Evolutionary conservation across 2,888 invertebrate species (phyloP).

Genomic region (Drosophila tripunctata): DNA sequence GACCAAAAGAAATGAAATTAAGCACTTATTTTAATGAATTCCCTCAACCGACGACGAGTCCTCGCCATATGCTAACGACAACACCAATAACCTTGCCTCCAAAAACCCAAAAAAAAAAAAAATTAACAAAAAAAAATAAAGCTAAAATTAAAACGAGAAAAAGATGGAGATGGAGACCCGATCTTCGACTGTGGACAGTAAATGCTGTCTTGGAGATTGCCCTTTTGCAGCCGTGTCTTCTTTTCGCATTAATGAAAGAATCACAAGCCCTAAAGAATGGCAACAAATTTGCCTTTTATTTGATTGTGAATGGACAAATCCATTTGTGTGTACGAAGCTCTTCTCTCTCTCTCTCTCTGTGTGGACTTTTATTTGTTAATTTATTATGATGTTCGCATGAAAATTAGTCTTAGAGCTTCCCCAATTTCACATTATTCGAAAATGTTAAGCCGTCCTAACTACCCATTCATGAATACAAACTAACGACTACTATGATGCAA

Average conservation of each 20-base stretch:
- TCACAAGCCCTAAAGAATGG: slow-evolving; percentile 35
- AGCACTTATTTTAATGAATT: slow-evolving; percentile 76
- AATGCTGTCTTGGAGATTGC: slow-evolving; percentile 30
- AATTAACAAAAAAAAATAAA: slow-evolving; percentile 7
- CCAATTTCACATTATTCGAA: slow-evolving; percentile 71
- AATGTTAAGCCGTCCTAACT: slow-evolving; percentile 60
- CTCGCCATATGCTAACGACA: slow-evolving; percentile 26
- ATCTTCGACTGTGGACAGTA: slow-evolving; percentile 38
- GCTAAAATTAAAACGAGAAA: background rate
- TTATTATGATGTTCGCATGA: slow-evolving; percentile 76
- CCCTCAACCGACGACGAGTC: slow-evolving; percentile 48
- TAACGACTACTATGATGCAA: slow-evolving; percentile 14
- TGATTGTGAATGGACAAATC: slow-evolving; percentile 64
- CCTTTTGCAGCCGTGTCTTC: slow-evolving; percentile 10
- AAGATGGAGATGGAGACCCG: slow-evolving; percentile 1
- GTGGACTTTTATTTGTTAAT: slow-evolving; percentile 77
- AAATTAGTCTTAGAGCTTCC: slow-evolving; percentile 71
- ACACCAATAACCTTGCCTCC: slow-evolving; percentile 18
- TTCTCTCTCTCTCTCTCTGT: too few species aligned
- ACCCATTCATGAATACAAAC: slow-evolving; percentile 45
- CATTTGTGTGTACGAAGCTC: slow-evolving; percentile 58
- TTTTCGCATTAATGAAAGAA: slow-evolving; percentile 52
- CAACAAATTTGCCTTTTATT: slow-evolving; percentile 72
- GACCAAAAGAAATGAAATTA: slow-evolving; percentile 56
- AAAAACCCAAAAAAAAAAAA: slow-evolving; percentile 12